Conservation (phyloP, 2,888 invertebrate genomes). For the Callimorpha dominula region DNA sequence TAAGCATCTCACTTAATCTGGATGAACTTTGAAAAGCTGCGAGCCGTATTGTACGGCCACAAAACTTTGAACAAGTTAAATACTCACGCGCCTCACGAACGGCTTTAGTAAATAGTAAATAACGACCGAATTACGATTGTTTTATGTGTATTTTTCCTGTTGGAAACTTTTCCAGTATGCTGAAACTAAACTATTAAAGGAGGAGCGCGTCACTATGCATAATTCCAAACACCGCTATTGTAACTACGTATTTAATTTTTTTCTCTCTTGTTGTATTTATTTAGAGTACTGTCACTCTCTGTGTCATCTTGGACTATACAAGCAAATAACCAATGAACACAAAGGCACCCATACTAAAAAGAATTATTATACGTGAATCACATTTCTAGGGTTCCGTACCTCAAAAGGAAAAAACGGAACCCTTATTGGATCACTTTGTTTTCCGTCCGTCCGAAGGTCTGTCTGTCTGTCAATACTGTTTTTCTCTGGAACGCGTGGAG, state of each 20-base stretch:
- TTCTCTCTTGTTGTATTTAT: no score
- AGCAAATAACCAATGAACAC: no score
- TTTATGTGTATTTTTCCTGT: conserved; percentile 3
- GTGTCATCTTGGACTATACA: no score
- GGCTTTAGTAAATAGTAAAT: conserved; percentile 14
- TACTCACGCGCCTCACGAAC: not conserved
- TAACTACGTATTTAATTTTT: not conserved
- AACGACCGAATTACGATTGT: conserved; percentile 10
- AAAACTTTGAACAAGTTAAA: conserved; percentile 2
- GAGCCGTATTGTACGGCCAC: not conserved
- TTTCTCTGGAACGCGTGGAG: no score
- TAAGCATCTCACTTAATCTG: conserved; percentile 1
- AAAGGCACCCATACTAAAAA: no score
- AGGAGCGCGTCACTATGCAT: not conserved
- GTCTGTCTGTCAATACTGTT: no score
- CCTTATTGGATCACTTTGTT: no score
- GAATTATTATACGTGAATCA: no score
- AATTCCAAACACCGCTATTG: not conserved
- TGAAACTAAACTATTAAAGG: not conserved
- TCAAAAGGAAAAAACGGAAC: no score
- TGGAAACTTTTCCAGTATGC: not conserved
- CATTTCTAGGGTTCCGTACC: no score
- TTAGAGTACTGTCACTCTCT: no score
- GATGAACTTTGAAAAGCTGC: not conserved
- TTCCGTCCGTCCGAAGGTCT: no score